Percentiles rank a stretch among this genome's conserved stretches.
These are phyloP conservation scores for Cotesia chilonis DNA, from an alignment of 1,140 invertebrate genomes.

Conservation along the genomic window DNA sequence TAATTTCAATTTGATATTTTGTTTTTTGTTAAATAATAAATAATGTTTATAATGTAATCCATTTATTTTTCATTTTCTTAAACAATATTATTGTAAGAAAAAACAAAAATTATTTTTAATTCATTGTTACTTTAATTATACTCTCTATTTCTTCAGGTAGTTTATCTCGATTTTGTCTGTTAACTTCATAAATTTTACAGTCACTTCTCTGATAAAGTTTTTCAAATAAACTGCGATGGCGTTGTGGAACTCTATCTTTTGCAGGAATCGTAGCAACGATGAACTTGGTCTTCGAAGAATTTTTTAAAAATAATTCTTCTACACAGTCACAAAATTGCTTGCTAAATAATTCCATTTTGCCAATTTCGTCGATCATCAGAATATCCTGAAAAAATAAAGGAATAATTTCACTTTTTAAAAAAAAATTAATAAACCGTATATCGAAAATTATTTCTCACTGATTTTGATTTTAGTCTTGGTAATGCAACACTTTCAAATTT, in stretches of 20 bases:
- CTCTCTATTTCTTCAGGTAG: slow-evolving; percentile 20
- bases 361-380: slow-evolving; percentile 73
- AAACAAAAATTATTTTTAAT: not conserved
- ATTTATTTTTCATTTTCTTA: slow-evolving; percentile 2
- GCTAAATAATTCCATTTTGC: slow-evolving; percentile 76
- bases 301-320: slow-evolving; percentile 51
- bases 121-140: slow-evolving; percentile 22
- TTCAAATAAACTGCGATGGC: slow-evolving; percentile 43
- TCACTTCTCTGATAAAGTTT: slow-evolving; percentile 40
- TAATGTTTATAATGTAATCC: slow-evolving; percentile 54
- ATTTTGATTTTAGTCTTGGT: slow-evolving; percentile 55
- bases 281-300: slow-evolving; percentile 35
- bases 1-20: slow-evolving; percentile 50
- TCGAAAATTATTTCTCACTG: slow-evolving; percentile 41
- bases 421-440: not conserved
- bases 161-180: slow-evolving; percentile 31
- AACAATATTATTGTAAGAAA: too few species aligned
- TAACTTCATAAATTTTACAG: slow-evolving; percentile 32
- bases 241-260: slow-evolving; percentile 43
- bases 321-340: slow-evolving; percentile 63
- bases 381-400: slow-evolving; percentile 50
- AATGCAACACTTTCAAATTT: slow-evolving; percentile 70
- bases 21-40: slow-evolving; percentile 61
- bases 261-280: slow-evolving; percentile 70
- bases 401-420: slow-evolving; percentile 31